Conservation (phyloP, 1,140 invertebrate genomes). For the Nixonia krombeini region DNA sequence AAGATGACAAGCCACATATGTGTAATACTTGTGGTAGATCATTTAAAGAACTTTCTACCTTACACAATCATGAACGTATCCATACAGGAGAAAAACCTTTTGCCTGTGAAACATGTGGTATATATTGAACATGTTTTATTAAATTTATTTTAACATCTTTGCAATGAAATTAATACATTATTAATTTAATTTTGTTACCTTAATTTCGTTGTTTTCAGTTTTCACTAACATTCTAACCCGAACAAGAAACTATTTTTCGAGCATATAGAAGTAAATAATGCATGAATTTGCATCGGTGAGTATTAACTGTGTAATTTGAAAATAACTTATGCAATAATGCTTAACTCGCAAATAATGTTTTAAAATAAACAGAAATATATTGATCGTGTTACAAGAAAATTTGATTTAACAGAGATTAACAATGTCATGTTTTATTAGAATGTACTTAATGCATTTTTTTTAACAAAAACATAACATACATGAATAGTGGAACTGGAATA, state of each 20-base stretch:
- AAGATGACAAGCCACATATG: conserved; percentile 87
- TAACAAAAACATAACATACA: too few relatives aligned
- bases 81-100: conserved; percentile 94
- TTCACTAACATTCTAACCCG: conserved; percentile 50
- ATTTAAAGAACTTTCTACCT: conserved; percentile 90
- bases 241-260: conserved; percentile 1
- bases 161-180: background rate
- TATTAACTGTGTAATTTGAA: too few relatives aligned
- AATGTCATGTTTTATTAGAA: too few relatives aligned
- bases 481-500: too few relatives aligned
- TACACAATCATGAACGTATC: conserved; percentile 90
- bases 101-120: conserved; percentile 91
- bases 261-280: conserved; percentile 20
- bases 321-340: too few relatives aligned
- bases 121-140: too few relatives aligned
- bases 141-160: too few relatives aligned
- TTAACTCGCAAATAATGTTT: too few relatives aligned
- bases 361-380: too few relatives aligned
- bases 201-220: conserved; percentile 45
- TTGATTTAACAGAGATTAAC: too few relatives aligned
- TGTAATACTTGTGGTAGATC: conserved; percentile 85
- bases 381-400: too few relatives aligned
- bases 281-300: conserved; percentile 40
- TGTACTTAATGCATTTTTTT: too few relatives aligned
- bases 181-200: background rate